A percentile compares a stretch with the other conserved stretches of the same genome.
Conservation (phyloP, 2,797 vertebrate genomes). For the Rhadinocentrus ornatus region DNA sequence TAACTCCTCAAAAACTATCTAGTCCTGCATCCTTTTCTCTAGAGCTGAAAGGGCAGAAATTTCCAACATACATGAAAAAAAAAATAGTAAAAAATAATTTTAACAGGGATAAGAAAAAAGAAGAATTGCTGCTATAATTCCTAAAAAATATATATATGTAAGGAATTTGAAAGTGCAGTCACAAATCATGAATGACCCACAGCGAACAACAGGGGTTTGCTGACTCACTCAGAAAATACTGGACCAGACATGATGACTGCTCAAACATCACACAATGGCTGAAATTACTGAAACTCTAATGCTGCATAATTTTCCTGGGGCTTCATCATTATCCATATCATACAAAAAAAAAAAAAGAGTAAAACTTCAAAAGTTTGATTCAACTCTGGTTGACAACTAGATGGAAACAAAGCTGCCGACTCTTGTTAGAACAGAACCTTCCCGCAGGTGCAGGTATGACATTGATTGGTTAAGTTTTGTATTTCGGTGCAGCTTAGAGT, state of each 20-base stretch:
- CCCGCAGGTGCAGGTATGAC: neutral
- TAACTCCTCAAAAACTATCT: neutral
- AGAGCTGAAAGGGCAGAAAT: conserved; percentile 9
- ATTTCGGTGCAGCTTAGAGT: neutral
- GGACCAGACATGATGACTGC: conserved; percentile 2
- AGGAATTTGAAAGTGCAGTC: conserved; percentile 17
- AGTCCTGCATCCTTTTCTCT: neutral
- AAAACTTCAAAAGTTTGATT: neutral
- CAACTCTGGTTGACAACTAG: neutral
- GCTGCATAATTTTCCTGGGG: conserved; percentile 2
- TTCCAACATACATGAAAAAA: neutral
- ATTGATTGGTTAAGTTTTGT: neutral
- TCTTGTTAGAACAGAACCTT: neutral
- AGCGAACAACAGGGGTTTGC: conserved; percentile 33
- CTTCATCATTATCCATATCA: neutral
- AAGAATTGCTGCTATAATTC: conserved; percentile 9
- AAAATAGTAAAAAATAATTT: too few species aligned
- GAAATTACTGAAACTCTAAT: conserved; percentile 8
- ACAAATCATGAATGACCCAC: conserved; percentile 22
- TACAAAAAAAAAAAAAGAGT: neutral
- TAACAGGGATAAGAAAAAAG: neutral
- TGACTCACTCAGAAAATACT: conserved; percentile 14
- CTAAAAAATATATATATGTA: neutral
- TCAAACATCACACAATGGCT: conserved; percentile 2
- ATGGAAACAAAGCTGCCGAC: neutral